These are phyloP conservation scores for Lacerta agilis DNA, from an alignment of 2,797 vertebrate genomes.

Conservation along the genomic window DNA sequence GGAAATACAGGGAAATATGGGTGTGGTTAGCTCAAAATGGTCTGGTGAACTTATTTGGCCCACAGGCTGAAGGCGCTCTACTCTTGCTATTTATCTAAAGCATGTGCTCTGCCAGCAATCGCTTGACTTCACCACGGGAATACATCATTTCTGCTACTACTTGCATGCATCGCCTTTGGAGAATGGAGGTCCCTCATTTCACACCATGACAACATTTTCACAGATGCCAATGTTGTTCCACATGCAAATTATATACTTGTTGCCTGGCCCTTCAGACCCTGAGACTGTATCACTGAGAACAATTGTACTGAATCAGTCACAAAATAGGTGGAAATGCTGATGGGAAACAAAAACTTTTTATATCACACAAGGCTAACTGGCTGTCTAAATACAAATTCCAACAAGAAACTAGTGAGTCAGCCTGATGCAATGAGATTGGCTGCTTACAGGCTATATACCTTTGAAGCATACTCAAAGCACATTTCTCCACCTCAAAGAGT, in stretches of 20 bases:
- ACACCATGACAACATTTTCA: neutral
- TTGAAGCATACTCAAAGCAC: no score
- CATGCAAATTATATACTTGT: neutral
- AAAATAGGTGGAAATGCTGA: neutral
- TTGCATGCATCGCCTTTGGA: neutral
- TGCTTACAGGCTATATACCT: no score
- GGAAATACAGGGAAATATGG: no score
- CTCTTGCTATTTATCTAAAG: no score
- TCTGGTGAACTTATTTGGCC: no score
- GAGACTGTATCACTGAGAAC: neutral
- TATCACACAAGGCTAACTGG: no score
- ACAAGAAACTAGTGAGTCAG: conserved; percentile 3
- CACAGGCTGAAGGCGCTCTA: no score
- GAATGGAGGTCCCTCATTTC: neutral
- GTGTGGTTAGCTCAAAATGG: no score
- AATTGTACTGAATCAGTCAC: neutral
- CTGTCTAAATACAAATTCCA: neutral
- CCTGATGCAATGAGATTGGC: neutral
- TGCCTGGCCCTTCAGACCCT: neutral
- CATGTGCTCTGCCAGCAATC: neutral
- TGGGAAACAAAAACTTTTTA: conserved; percentile 5
- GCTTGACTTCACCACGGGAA: neutral
- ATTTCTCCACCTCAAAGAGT: no score
- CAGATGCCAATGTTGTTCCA: neutral
- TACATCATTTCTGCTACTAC: neutral